Evolutionary conservation across 2,797 vertebrate species (phyloP), one percentile per base, ranked within the genome.

Genomic region (Knipowitschia caucasica): DNA sequence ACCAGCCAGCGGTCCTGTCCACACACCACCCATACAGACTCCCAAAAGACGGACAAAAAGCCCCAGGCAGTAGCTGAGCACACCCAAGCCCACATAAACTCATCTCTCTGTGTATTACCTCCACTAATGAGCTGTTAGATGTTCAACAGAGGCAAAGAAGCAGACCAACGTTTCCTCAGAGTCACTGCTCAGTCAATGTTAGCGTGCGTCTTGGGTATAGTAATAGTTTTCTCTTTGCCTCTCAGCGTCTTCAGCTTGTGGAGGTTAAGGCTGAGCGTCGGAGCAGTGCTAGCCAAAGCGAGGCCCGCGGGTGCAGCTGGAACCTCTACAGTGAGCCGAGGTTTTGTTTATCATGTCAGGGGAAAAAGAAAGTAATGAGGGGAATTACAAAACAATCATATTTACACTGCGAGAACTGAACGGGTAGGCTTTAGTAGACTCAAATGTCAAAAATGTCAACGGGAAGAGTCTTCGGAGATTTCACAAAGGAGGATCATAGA

Each of bases 61-160:
- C 86, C 80, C 65, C 68, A 71, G 85, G 88, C 83, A 73, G 78
- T 68, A 66, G 69, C 74, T 78, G 72, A 77, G 77, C 49, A 57
- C 47, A 18, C 36, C 40, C 56, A 75, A 56, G 21, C 59, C 78
- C 72, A 73, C 67, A 59, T 64, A 70, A 65, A 73, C 63, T 71
- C 64, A 74, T 72, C 77, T 83, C 75, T 83, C 78, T 78, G 75
- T 82, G 63, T 46, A 76, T 88, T 89, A 89, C 78, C 68, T 84
- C 71, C 80, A 80, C 80, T 88, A 87, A 89, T 89, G 81, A 87
- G 76, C 83, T 81, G 73, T 81, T 76, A 87, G 73, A 81, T 83
- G 82, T 85, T 83, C 64, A 69, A 81, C 81, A 61, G 71, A 82
- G 65, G 73, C 47, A 78, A 76, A 69, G 73, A 72, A 78, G 71